These are phyloP conservation scores for Brachypterus glaber DNA, from an alignment of 2,888 invertebrate species.

Conservation along the genomic window DNA sequence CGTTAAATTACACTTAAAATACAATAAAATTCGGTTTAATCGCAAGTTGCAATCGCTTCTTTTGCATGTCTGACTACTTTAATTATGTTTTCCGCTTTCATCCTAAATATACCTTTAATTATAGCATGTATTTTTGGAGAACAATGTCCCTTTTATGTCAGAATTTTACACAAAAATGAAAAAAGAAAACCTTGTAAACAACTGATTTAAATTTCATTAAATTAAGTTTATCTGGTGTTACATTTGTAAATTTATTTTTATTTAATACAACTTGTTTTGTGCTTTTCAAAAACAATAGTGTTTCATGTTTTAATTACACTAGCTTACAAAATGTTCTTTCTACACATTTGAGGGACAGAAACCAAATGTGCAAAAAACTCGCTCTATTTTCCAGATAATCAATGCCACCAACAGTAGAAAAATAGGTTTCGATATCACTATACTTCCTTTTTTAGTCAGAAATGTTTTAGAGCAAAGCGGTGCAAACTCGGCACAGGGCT, in stretches of 20 bases:
- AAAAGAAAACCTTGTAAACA: constrained; percentile 1
- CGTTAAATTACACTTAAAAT: constrained; percentile 37
- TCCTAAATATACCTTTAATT: constrained; percentile 4
- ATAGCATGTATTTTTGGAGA: background rate
- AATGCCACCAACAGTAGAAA: too few species aligned
- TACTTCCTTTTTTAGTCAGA: too few species aligned
- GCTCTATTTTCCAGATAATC: too few species aligned
- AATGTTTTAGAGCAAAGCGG: too few species aligned
- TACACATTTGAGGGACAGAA: too few species aligned
- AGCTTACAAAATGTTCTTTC: too few species aligned
- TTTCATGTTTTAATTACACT: too few species aligned
- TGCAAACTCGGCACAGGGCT: too few species aligned
- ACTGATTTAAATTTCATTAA: constrained; percentile 1
- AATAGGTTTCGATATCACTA: too few species aligned
- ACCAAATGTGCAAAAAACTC: too few species aligned
- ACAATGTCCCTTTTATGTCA: background rate
- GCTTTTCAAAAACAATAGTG: too few species aligned
- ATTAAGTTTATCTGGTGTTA: background rate
- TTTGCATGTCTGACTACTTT: constrained; percentile 31
- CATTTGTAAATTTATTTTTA: background rate
- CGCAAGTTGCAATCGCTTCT: constrained; percentile 31
- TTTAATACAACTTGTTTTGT: too few species aligned
- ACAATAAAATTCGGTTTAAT: constrained; percentile 36
- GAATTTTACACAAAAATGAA: constrained; percentile 1
- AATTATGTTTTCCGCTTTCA: constrained; percentile 29